Conservation (phyloP, 2,888 invertebrate species). For the Eustalomyia histrio region DNA sequence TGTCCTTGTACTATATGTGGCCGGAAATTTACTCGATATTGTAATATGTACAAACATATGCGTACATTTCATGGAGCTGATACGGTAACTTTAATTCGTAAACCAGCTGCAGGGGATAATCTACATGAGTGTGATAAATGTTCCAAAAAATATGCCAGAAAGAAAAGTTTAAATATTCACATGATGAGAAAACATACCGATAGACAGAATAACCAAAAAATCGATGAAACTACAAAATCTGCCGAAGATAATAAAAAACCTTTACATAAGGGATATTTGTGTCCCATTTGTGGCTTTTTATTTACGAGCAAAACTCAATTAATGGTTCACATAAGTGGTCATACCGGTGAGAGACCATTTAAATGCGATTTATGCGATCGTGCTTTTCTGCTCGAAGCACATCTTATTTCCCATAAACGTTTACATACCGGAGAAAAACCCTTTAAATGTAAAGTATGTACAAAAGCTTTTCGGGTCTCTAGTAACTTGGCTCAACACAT, state of each 20-base stretch:
- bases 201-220: neutral
- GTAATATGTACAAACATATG: slow-evolving; percentile 82
- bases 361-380: slow-evolving; percentile 48
- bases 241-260: slow-evolving; percentile 39
- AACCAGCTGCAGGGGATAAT: slow-evolving; percentile 73
- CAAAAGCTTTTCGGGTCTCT: slow-evolving; percentile 58
- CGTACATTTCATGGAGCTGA: slow-evolving; percentile 23
- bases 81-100: neutral
- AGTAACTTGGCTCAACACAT: slow-evolving; percentile 55
- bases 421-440: slow-evolving; percentile 62
- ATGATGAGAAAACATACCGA: slow-evolving; percentile 68
- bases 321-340: slow-evolving; percentile 56
- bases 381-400: slow-evolving; percentile 51
- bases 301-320: slow-evolving; percentile 54
- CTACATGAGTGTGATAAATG: too few species aligned
- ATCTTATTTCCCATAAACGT: too few species aligned
- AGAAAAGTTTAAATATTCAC: slow-evolving; percentile 72
- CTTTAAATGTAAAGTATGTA: slow-evolving; percentile 57
- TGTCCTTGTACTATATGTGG: slow-evolving; percentile 82
- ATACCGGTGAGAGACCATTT: slow-evolving; percentile 39
- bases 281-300: slow-evolving; percentile 53
- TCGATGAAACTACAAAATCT: slow-evolving; percentile 77
- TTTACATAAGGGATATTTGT: slow-evolving; percentile 70
- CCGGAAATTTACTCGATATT: too few species aligned
- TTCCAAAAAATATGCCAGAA: slow-evolving; percentile 74